Conservation (phyloP, 2,888 invertebrate genomes). For the Girardia tigrina region DNA sequence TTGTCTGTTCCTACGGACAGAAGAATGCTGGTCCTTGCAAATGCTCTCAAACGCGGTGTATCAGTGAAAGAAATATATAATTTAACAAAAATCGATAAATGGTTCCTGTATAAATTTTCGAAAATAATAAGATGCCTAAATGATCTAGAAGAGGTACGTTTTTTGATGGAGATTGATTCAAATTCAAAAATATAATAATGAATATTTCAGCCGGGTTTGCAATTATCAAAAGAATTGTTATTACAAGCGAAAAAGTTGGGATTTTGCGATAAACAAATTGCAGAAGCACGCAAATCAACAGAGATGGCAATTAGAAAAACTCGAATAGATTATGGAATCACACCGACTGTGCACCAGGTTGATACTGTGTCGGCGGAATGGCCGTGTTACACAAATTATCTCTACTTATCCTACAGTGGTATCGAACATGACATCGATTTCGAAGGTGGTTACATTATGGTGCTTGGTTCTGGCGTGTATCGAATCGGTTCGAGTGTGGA, state of each 20-base stretch:
- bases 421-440: slow-evolving; percentile 44
- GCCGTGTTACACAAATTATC: slow-evolving; percentile 93
- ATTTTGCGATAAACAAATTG: slow-evolving; percentile 92
- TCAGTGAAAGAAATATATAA: slow-evolving; percentile 70
- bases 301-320: slow-evolving; percentile 57
- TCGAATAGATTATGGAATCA: slow-evolving; percentile 41
- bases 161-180: too few relatives aligned
- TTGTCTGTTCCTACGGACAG: slow-evolving; percentile 84
- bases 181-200: background rate
- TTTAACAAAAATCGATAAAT: slow-evolving; percentile 83
- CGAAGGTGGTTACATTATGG: slow-evolving; percentile 41
- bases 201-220: background rate
- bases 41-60: slow-evolving; percentile 68
- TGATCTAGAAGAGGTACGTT: slow-evolving; percentile 29
- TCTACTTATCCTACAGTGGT: slow-evolving; percentile 93
- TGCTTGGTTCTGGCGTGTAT: slow-evolving; percentile 70
- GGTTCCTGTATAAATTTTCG: slow-evolving; percentile 87
- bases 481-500: slow-evolving; percentile 94
- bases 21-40: slow-evolving; percentile 84
- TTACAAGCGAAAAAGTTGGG: slow-evolving; percentile 76
- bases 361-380: slow-evolving; percentile 98
- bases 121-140: slow-evolving; percentile 60
- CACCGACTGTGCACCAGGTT: slow-evolving; percentile 54
- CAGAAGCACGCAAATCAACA: slow-evolving; percentile 59
- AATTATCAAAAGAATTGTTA: slow-evolving; percentile 53